Evolutionary conservation across 2,797 vertebrate species (phyloP).

Genomic region (Morelia viridis): DNA sequence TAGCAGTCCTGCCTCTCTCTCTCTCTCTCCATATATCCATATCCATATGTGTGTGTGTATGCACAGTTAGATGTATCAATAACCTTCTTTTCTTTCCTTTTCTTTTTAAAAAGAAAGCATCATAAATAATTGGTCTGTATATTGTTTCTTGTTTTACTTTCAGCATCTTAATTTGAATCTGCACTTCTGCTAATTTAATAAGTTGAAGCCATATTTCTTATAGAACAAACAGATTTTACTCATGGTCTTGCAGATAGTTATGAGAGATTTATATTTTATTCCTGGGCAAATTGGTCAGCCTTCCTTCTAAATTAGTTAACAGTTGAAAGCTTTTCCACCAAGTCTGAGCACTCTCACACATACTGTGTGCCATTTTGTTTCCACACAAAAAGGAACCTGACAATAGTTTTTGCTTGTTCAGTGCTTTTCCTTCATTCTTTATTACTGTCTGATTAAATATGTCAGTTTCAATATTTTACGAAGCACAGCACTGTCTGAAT

Average conservation of each 20-base stretch:
- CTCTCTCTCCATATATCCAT: not conserved
- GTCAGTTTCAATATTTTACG: constrained; percentile 48
- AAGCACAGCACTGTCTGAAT: constrained; percentile 13
- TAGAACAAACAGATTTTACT: not conserved
- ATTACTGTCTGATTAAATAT: constrained; percentile 55
- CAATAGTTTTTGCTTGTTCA: constrained; percentile 59
- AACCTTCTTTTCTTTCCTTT: not conserved
- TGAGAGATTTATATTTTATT: not conserved
- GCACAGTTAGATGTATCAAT: not conserved
- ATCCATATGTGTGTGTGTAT: not conserved
- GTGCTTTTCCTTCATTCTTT: constrained; percentile 53
- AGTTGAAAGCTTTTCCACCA: constrained; percentile 3
- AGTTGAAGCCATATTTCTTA: not conserved
- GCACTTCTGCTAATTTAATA: not conserved
- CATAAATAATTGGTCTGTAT: not conserved
- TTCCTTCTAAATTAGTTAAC: rapidly evolving
- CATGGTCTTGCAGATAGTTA: not conserved
- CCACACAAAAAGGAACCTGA: constrained; percentile 38
- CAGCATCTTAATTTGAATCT: not conserved
- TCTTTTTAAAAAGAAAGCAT: not conserved
- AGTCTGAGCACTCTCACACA: constrained; percentile 21
- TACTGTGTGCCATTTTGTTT: rapidly evolving
- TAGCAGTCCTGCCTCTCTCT: not conserved
- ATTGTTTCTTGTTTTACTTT: not conserved
- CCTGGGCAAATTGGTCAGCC: not conserved